Evolutionary conservation across 2,888 invertebrate genomes (phyloP).

Genomic region (Noctua comes): DNA sequence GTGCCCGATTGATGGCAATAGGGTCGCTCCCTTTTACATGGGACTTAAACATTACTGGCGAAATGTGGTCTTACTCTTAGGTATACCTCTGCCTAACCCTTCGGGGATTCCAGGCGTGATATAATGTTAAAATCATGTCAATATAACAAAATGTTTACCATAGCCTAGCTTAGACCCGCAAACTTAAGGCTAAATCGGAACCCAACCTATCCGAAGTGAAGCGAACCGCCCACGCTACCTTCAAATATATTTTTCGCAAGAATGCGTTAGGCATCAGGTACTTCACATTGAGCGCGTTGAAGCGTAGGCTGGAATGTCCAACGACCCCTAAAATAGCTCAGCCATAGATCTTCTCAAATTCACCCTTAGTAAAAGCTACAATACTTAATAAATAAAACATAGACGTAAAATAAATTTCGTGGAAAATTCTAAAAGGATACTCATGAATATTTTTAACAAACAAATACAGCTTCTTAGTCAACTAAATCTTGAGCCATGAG

Average conservation of each 20-base stretch:
- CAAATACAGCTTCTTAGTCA: constrained; percentile 43
- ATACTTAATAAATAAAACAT: constrained; percentile 30
- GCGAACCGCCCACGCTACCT: background rate
- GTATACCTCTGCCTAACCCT: no score
- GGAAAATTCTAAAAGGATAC: constrained; percentile 27
- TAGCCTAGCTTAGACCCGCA: no score
- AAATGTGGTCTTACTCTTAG: no score
- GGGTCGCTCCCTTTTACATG: no score
- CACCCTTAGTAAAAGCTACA: constrained; percentile 1
- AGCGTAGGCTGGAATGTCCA: constrained; percentile 11
- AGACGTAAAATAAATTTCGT: constrained; percentile 20
- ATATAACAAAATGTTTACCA: background rate
- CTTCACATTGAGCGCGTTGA: background rate
- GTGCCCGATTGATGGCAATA: no score
- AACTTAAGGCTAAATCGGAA: background rate
- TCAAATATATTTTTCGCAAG: constrained; percentile 30
- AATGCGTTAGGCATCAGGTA: constrained; percentile 17
- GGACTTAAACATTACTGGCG: no score
- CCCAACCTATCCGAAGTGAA: background rate
- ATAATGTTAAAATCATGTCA: background rate
- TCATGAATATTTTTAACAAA: constrained; percentile 59
- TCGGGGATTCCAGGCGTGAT: no score
- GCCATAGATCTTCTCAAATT: constrained; percentile 19
- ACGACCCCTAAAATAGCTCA: constrained; percentile 3
- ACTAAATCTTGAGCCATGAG: constrained; percentile 46